Evolutionary conservation across 1,140 invertebrate genomes (phyloP), one percentile per base, ranked within the genome.

Genomic region (Sycobia sp.): DNA sequence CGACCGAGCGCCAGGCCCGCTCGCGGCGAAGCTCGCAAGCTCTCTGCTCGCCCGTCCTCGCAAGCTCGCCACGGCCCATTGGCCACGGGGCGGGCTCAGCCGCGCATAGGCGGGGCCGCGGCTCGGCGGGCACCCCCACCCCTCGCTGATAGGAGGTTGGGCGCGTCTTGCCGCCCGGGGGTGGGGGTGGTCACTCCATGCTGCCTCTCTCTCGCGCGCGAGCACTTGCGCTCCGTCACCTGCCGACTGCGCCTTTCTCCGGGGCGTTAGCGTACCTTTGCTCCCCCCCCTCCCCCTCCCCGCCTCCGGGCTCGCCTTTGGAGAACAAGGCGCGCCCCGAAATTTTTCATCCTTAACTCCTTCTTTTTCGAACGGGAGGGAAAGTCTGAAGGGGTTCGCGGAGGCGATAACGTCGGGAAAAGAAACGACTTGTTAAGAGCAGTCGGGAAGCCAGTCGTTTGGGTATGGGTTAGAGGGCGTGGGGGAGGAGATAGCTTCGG

Each of bases 21-120:
- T 47, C 46, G 46, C 62, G 57, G 49, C 56, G 49, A 65, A 49
- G 47, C 47, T 46, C 7, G 38, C 18, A 55, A 71, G 65, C 65
- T 69, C 64, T 51, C 55, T 56, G 63, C 53, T 49, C 57, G 51
- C 65, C n/a, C n/a, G 53, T 32, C 11, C 43, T 49, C 53, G 58
- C 27, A 38, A 49, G 62, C 54, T 55, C 41, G n/a, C 5, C 34
- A 2, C 50, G 51, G 36, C 69, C n/a, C 71, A 81, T 81, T 82
- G 79, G 80, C 64, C 72, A 65, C 61, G 69, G 77, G 79, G 79
- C 76, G 80, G 75, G 71, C 69, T 73, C 78, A 74, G 76, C 76
- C 73, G 77, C 73, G 74, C 73, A 67, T 74, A 73, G 80, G 80
- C 77, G 79, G 76, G 71, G 70, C 71, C 68, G 58, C 60, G 71